Evolutionary conservation across 2,888 invertebrate genomes (phyloP), one percentile per base, ranked within the genome.

Genomic region (Cerceris ruficornis): DNA sequence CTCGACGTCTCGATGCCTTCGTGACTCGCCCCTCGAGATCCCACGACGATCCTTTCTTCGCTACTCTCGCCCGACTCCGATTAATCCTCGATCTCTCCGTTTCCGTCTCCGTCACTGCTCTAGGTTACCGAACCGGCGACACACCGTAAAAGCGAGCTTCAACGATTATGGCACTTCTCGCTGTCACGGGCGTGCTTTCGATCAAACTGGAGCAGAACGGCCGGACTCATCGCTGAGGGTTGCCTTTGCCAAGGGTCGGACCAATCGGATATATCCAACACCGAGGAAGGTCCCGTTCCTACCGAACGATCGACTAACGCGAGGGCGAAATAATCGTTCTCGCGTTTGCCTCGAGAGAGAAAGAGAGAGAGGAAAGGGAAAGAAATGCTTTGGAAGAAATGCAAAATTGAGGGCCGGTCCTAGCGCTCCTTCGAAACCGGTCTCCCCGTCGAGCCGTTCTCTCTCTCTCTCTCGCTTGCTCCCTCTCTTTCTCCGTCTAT

Each of bases 201-300:
- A 65, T 54, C 75, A 69, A 72, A 39, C 17, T 70, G 54, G 74
- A 65, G 43, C 69, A 71, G 46, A 65, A 80, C 55, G 70, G 28
- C 54, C 67, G 28, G 52, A 49, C 57, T 74, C 77, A 77, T 84
- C 59, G 72, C 72, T 64, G 62, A 75, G 74, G 76, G 71, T 77
- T 65, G 68, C 67, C 57, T 81, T 79, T 75, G 68, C 86, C 86
- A 83, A 82, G 86, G 85, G 83, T 85, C 84, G 86, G 85, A 86
- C 86, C 85, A 85, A 85, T 69, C 69, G 70, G 60, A 58, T 86
- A 86, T 86, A 86, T 86, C 86, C 86, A 86, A 86, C 86, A 72
- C 86, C 86, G 42, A 86, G 86, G 78, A 80, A 81, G 76, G 72
- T 72, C 75, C 64, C 71, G 54, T 41, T 52, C 49, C 52, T 69